Conservation (phyloP, 2,797 vertebrate genomes). For the Coregonus suidteri region DNA sequence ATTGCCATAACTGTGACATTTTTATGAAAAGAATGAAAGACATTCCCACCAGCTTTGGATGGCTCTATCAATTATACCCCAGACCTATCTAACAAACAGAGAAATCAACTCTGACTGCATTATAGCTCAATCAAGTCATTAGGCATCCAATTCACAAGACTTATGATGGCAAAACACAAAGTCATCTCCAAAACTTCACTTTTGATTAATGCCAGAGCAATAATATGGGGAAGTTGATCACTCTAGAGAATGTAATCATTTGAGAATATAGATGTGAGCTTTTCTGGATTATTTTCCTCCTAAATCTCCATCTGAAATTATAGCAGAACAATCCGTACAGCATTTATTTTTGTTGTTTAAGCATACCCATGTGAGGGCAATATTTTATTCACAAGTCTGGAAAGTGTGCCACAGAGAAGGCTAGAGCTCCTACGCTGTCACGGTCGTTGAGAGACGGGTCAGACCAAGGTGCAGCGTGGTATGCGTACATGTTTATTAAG, state of each 20-base stretch:
- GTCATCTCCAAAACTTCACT: constrained; percentile 23
- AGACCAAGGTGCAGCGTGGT: too few species aligned
- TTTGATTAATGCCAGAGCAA: constrained; percentile 32
- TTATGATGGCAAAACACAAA: constrained; percentile 3
- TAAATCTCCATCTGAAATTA: constrained; percentile 53
- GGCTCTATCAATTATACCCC: constrained; percentile 18
- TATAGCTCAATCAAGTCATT: constrained; percentile 23
- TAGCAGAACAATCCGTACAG: constrained; percentile 30
- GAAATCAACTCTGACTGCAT: constrained; percentile 50
- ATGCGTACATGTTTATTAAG: too few species aligned
- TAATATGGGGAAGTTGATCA: constrained; percentile 24
- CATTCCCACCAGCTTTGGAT: too few species aligned
- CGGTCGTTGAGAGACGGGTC: too few species aligned
- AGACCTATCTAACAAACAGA: constrained; percentile 46
- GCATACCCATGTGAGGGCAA: constrained; percentile 48
- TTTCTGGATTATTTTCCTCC: background rate
- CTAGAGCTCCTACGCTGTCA: constrained; percentile 39
- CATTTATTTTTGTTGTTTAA: constrained; percentile 68
- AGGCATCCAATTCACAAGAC: background rate
- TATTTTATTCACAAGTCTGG: constrained; percentile 67
- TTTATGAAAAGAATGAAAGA: too few species aligned
- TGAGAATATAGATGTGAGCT: constrained; percentile 8
- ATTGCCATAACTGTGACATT: too few species aligned
- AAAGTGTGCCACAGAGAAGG: constrained; percentile 71
- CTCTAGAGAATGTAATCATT: constrained; percentile 13